Evolutionary conservation across 2,797 vertebrate species (phyloP).

Genomic region (Todus mexicanus): DNA sequence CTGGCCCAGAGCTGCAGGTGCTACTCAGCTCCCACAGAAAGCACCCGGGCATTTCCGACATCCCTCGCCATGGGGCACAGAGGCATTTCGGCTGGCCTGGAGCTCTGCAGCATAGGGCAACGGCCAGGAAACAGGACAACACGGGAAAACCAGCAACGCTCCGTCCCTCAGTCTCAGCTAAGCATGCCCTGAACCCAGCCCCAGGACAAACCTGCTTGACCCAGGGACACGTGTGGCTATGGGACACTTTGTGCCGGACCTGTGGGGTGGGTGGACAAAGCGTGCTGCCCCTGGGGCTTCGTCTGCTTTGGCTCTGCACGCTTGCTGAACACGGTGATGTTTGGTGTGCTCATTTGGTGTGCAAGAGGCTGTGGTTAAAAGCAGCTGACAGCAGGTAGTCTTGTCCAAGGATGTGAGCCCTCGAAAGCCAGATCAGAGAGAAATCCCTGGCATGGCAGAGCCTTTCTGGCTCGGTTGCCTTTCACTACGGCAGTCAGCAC

Average conservation of each 20-base stretch:
- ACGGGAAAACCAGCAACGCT: neutral
- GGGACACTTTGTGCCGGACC: neutral
- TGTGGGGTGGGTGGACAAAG: neutral
- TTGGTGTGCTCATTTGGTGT: neutral
- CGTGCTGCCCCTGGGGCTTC: neutral
- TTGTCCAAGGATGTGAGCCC: neutral
- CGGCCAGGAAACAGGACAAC: neutral
- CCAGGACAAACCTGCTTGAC: neutral
- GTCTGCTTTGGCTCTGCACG: neutral
- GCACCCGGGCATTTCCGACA: neutral
- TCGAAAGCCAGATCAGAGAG: accelerated
- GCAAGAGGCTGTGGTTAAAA: neutral
- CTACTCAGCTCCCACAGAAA: neutral
- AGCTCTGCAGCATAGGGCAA: neutral
- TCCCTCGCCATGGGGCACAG: accelerated
- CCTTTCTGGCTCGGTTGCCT: neutral
- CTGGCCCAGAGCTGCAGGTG: neutral
- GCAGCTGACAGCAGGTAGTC: neutral
- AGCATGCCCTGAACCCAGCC: neutral
- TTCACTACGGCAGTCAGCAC: neutral
- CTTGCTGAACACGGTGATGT: neutral
- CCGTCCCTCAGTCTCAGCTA: neutral
- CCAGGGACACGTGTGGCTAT: accelerated
- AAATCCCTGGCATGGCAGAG: neutral
- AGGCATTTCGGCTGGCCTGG: neutral